Percentiles rank a stretch among this genome's conserved stretches.
phyloP scores from a whole-genome alignment of 2,797 vertebrate species.

The Mormyrus proboscirostris region DNA sequence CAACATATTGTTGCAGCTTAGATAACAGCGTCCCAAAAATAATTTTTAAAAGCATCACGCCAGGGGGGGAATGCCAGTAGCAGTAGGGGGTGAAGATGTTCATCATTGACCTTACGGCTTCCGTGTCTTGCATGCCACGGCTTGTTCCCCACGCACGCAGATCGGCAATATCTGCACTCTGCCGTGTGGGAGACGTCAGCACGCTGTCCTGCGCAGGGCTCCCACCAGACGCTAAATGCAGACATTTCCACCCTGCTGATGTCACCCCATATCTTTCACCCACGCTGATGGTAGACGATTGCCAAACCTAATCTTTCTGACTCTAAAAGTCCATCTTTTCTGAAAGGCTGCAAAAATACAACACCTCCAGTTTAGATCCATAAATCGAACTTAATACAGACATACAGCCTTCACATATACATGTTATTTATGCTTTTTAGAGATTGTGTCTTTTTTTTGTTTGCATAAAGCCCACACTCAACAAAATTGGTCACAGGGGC shows the following conservation, averaged over 20 bases:
- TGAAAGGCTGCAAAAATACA: neutral
- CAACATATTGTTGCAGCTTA: neutral
- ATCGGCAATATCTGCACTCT: neutral
- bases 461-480: neutral
- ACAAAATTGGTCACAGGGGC: neutral
- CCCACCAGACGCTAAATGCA: neutral
- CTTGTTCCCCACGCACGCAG: neutral
- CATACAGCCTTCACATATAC: neutral
- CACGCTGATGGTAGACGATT: neutral
- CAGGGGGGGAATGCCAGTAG: neutral
- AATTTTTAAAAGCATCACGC: neutral
- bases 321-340: neutral
- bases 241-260: neutral
- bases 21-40: neutral
- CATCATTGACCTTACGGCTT: neutral
- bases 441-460: neutral
- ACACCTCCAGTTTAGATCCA: neutral
- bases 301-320: neutral
- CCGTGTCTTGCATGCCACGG: neutral
- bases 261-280: neutral
- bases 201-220: neutral
- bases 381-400: neutral
- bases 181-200: neutral
- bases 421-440: no score
- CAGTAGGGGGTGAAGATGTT: constrained; percentile 2